Evolutionary conservation across 2,888 invertebrate genomes (phyloP), one percentile per base, ranked within the genome.

Genomic region (Eilema depressum): DNA sequence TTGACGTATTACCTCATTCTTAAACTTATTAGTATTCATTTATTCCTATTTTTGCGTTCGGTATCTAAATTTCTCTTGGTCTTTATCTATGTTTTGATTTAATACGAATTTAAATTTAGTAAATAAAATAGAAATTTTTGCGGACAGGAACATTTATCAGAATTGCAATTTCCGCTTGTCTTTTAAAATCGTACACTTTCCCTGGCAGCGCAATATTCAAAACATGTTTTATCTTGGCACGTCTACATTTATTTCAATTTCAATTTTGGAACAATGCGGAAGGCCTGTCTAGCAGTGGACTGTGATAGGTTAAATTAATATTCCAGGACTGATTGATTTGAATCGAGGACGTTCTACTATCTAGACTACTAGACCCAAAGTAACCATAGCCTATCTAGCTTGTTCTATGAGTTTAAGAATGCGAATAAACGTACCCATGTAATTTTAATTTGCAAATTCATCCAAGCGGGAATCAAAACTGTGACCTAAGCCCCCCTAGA

Each of bases 161-260:
- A 79, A 77, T 47, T 70, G 56, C 20, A 63, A 70, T 60, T 65
- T 61, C 53, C 61, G 47, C 47, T 28, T 77, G 62, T 73, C 70
- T 69, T 4, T 30, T 70, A 62, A 47, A 28, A 73, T 64, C 69
- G 71, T 60, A 37, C 66, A 75, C 78, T 82, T 80, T 80, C 78
- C 30, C 74, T 63, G 26, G 28, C 56, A 41, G 25, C 59, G 61
- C 61, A 63, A 65, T 57, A 73, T 66, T 66, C 23, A 57, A 56
- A 33, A 65, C 56, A 17, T 53, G 64, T 65, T 65, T 30, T 1
- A 17, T 56, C n/a, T 56, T 47, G 17, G 47, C 53, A 53, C 47
- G 47, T 47, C 47, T 53, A 17, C 37, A 37, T 12, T n/a, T n/a
- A 41, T 20, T 26, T 26, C 26, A 23, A 26, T 63, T 26, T 25